Base-by-base conservation (phyloP, 2,113 vertebrate species). In the Saimiri boliviensis region DNA sequence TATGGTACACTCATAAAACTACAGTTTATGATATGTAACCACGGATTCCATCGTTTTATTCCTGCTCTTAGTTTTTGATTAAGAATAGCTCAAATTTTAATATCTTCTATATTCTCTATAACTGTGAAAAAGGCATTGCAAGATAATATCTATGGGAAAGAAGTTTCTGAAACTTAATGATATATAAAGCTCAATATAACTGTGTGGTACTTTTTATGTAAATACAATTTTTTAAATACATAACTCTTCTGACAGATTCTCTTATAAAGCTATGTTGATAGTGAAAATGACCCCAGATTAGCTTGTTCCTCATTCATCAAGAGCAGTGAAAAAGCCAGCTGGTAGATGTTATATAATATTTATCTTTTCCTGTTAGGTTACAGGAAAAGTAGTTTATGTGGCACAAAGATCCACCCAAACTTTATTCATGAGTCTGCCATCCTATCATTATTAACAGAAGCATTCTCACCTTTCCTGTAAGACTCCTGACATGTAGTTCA, bases 41-140 rank as follows among this genome's bases (percentile, higher is more conserved):
- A 82, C 40, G 40, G 11, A 81, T 47, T 42, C 30, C 7, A 40
- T 56, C 17, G 14, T 49, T 93, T 93, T 30, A 82, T 82, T 88
- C 90, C 7, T 93, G 42, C n/a, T 95, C 77, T 82, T 79, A 16
- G 27, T 1, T 91, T 90, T 97, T 87, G 30, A 86, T 74, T 93
- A 89, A 74, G 54, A 90, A 89, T 30, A 80, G 9, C 4, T 9
- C 7, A 80, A 37, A 1, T 86, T 92, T 76, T 92, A 52, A 85
- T 77, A 91, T 95, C 77, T 80, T 20, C 42, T 40, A 6, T 40
- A 52, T 60, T 85, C 17, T 91, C 25, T 68, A 47, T 32, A 82
- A 60, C 73, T 93, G 16, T 88, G 52, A 95, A 87, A 96, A 68
- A 73, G 77, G 5, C 35, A 82, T 74, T 63, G 5, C 3, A 89